Evolutionary conservation across 64 coral and sea anemone species (phyloP).

Genomic region (Anthopleura sola): DNA sequence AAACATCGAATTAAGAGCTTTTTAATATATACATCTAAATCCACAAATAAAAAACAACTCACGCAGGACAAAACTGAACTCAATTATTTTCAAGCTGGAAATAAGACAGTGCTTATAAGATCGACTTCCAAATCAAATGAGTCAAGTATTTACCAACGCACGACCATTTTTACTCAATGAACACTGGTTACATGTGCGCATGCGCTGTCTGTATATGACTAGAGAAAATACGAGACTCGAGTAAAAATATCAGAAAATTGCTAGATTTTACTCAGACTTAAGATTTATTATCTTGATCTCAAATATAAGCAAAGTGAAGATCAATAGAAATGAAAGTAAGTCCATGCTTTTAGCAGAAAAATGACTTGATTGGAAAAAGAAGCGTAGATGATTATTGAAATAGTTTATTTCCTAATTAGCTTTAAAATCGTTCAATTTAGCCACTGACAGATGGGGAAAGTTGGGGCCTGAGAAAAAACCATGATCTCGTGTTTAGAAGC

Average conservation of each 20-base stretch:
- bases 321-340: too few species aligned
- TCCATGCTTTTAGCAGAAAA: background rate
- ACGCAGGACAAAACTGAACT: background rate
- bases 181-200: background rate
- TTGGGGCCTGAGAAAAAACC: background rate
- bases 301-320: too few species aligned
- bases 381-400: background rate
- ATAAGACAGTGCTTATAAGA: background rate
- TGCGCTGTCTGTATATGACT: background rate
- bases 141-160: background rate
- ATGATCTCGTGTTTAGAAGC: constrained; percentile 6
- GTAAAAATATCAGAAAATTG: background rate
- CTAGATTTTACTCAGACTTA: background rate
- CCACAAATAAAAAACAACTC: background rate
- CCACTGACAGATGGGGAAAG: background rate
- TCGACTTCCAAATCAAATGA: background rate
- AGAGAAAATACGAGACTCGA: background rate
- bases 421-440: background rate
- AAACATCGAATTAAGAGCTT: background rate
- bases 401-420: background rate
- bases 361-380: background rate
- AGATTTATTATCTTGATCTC: too few species aligned
- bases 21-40: background rate
- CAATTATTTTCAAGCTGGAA: background rate
- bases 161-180: background rate